Evolutionary conservation across 2,113 vertebrate species (phyloP).

Genomic region (Xyrauchen texanus): DNA sequence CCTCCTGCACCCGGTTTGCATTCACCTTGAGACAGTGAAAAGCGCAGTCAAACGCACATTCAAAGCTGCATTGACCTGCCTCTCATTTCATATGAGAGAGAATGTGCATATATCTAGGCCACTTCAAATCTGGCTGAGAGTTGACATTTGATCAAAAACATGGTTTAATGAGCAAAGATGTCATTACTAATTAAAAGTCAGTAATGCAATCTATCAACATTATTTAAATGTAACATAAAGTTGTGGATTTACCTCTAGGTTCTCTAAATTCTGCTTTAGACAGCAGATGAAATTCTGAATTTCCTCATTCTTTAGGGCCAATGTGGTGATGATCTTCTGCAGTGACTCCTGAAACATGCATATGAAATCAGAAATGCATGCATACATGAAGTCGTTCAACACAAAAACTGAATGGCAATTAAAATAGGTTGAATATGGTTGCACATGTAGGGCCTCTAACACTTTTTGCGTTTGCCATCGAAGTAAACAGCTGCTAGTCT

Average conservation of each 20-base stretch:
- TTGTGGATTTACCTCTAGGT: conserved; percentile 81
- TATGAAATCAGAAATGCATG: background rate
- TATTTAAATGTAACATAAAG: background rate
- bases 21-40: conserved; percentile 73
- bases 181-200: no score
- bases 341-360: conserved; percentile 79
- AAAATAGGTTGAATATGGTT: background rate
- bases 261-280: conserved; percentile 89
- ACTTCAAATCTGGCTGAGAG: no score
- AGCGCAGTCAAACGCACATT: background rate
- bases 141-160: no score
- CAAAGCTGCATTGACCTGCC: background rate
- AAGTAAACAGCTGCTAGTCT: conserved; percentile 1
- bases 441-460: no score
- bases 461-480: background rate
- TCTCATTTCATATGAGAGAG: no score
- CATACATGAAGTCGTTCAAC: background rate
- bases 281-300: conserved; percentile 89
- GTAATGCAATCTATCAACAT: no score
- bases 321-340: conserved; percentile 86
- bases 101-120: no score
- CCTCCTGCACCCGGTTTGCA: conserved; percentile 82
- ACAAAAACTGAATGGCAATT: background rate
- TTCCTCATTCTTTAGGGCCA: conserved; percentile 93
- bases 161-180: no score